These are phyloP conservation scores for Chelonoidis abingdonii DNA, from an alignment of 2,113 vertebrate species.

Conservation along the genomic window DNA sequence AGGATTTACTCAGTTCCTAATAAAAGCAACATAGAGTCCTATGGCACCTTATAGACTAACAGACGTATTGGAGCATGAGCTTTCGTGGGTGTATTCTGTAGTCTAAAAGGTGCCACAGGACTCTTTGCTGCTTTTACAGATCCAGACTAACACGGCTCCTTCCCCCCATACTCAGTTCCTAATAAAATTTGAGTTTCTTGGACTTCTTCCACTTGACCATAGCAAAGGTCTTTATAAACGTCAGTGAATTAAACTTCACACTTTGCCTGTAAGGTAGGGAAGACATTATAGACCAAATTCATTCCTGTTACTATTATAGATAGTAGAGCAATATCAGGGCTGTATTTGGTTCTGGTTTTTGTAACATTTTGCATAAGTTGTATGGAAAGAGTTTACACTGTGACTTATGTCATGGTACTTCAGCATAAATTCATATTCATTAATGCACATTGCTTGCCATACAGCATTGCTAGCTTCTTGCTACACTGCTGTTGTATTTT, in stretches of 20 bases:
- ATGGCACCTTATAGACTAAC: too few species aligned
- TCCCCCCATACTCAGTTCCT: not conserved
- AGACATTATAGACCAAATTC: not conserved
- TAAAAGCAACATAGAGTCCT: too few species aligned
- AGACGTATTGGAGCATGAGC: too few species aligned
- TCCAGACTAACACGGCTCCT: too few species aligned
- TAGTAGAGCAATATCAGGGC: not conserved
- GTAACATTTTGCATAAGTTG: rapidly evolving
- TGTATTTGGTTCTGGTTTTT: not conserved
- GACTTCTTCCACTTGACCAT: not conserved
- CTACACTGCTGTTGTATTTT: rapidly evolving
- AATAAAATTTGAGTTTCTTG: not conserved
- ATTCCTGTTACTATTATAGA: not conserved
- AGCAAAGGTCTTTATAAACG: not conserved
- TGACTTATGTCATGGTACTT: rapidly evolving
- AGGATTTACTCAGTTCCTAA: not conserved
- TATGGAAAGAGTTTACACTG: rapidly evolving
- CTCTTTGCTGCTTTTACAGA: too few species aligned
- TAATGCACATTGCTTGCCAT: not conserved
- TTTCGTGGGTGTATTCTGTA: too few species aligned
- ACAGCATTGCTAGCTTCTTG: rapidly evolving
- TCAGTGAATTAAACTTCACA: not conserved
- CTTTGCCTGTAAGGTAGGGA: not conserved
- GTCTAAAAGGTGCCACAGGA: too few species aligned
- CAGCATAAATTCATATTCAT: rapidly evolving